Evolutionary conservation across 2,113 vertebrate species (phyloP).

Genomic region (Phyllostomus discolor): DNA sequence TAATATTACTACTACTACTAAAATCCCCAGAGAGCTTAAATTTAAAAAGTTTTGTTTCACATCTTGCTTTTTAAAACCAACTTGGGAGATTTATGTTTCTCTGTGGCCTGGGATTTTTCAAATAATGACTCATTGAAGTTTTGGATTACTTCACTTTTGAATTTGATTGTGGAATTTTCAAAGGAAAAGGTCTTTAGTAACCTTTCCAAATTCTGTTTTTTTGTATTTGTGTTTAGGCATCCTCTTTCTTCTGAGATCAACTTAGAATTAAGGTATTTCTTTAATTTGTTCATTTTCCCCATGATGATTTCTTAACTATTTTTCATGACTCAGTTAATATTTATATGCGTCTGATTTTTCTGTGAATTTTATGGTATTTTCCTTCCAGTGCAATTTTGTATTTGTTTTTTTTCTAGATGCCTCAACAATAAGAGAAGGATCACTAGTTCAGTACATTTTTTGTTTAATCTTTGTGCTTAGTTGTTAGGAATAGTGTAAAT

Average conservation of each 20-base stretch:
- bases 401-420: neutral
- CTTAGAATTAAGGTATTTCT: neutral
- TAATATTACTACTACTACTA: neutral
- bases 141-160: neutral
- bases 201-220: neutral
- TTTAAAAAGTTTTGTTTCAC: neutral
- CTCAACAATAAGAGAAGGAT: neutral
- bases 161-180: neutral
- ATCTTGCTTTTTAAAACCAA: neutral
- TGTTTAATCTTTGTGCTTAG: neutral
- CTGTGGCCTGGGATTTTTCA: neutral
- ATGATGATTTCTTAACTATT: neutral
- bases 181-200: neutral
- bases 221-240: neutral
- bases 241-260: neutral
- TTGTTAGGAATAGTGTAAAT: neutral
- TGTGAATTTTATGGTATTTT: neutral
- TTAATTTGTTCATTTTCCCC: neutral
- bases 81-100: neutral
- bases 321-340: neutral
- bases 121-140: neutral
- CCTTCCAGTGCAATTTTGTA: neutral
- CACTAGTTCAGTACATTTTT: neutral
- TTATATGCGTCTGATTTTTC: neutral
- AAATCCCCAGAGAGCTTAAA: neutral